Conservation (phyloP, 2,113 vertebrate genomes). For the Sturnus vulgaris region DNA sequence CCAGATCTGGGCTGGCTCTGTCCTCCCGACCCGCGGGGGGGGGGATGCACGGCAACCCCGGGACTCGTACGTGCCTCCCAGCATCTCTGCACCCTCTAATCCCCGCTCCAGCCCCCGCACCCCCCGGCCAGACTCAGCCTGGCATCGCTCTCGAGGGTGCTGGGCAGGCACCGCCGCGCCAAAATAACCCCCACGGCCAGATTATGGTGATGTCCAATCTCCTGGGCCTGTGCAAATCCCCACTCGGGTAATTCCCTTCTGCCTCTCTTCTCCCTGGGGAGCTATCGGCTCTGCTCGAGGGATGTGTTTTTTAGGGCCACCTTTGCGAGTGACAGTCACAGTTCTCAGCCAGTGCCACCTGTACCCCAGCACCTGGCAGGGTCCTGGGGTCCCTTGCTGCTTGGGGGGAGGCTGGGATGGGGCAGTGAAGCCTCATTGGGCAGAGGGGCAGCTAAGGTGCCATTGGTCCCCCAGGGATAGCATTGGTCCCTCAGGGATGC, state of each 20-base stretch:
- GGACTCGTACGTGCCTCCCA: conserved; percentile 46
- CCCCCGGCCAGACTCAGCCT: neutral
- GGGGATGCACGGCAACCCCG: neutral
- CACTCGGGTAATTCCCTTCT: conserved; percentile 44
- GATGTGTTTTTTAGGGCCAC: neutral
- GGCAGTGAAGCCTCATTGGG: rapidly evolving
- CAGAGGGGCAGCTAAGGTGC: neutral
- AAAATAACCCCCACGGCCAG: conserved; percentile 29
- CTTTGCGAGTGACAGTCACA: neutral
- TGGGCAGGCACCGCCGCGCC: neutral
- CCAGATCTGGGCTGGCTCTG: conserved; percentile 34
- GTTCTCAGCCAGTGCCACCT: rapidly evolving
- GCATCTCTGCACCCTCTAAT: conserved; percentile 58
- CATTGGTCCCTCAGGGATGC: neutral
- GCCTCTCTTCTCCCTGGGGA: neutral
- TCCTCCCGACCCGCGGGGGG: neutral
- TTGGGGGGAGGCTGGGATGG: neutral
- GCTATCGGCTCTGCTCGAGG: rapidly evolving
- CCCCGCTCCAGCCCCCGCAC: neutral
- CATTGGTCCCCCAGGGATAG: neutral
- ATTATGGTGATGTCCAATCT: conserved; percentile 45
- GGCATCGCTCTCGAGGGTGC: neutral
- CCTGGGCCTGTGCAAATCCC: conserved; percentile 42
- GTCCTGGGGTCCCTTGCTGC: neutral
- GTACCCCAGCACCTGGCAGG: rapidly evolving